These are phyloP conservation scores for Osmerus mordax DNA, from an alignment of 2,113 vertebrate species.

Conservation along the genomic window DNA sequence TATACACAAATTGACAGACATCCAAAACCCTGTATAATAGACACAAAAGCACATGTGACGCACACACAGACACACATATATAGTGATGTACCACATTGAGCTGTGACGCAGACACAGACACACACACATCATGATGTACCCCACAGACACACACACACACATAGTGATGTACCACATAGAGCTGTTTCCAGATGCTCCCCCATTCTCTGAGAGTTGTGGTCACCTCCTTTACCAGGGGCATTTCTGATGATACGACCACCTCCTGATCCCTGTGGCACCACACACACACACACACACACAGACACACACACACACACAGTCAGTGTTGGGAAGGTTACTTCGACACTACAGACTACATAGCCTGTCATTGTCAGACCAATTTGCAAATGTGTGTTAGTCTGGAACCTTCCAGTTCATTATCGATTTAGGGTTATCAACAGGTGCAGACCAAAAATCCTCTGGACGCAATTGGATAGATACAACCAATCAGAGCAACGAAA, in stretches of 20 bases:
- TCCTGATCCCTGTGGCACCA: constrained; percentile 74
- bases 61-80: not conserved
- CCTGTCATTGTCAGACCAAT: no score
- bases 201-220: constrained; percentile 93
- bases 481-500: no score
- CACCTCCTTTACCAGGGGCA: constrained; percentile 94
- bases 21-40: not conserved
- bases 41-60: no score
- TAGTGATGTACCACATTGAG: constrained; percentile 85
- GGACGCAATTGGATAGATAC: no score
- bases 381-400: no score
- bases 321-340: no score
- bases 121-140: constrained; percentile 67
- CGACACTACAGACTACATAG: no score
- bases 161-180: constrained; percentile 84
- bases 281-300: constrained; percentile 2
- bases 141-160: constrained; percentile 71
- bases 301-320: not conserved
- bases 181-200: constrained; percentile 96
- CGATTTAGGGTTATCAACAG: no score
- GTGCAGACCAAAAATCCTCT: no score
- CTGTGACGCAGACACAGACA: constrained; percentile 52
- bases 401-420: no score
- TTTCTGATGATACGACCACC: constrained; percentile 79
- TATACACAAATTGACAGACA: not conserved